Evolutionary conservation across 64 coral and sea anemone species (phyloP), one percentile per base, ranked within the genome.

Genomic region (Cladopsammia gracilis): DNA sequence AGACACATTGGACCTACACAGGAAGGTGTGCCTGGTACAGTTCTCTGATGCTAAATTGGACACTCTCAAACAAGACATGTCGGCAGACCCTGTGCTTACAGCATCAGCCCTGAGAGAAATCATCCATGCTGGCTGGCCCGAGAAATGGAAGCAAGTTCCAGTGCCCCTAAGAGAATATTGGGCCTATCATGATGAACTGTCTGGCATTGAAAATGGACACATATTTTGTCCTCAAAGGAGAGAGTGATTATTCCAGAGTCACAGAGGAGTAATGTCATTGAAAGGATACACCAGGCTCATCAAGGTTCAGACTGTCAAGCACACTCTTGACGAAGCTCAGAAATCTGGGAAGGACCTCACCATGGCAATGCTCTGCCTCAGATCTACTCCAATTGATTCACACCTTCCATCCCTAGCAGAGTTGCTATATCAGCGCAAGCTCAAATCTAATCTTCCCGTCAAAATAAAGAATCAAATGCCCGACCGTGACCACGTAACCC

Each of bases 61-160:
- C 20, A 3, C 52, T 8, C 53, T 89, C 7, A 62, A 61, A 11
- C 49, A 64, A 76, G 72, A 78, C 60, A 76, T 72, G 22, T 23
- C 70, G 3, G 7, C n/a, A n/a, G 72, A 89, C 61, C 71, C 87
- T n/a, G 87, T 62, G 44, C 25, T 77, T 15, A 7, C 52, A 54
- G 52, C 52, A n/a, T 45, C 49, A 15, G 73, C 15, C 6, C 87
- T 89, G 7, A 43, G 34, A 73, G 73, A 89, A 77, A 23, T 62
- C 26, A 62, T 64, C 14, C 80, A 80, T 45, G 25, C 15, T 80
- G 88, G 88, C 13, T 90, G 88, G 88, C 64, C 88, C 16, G 57
- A 66, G 15, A 53, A 76, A 6, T 43, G 14, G 10, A 78, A 90
- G 26, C 75, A 70, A 54, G 73, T 90, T 48, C 43, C 88, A 78